phyloP scores from a whole-genome alignment of 53 echinoderm and acorn worm genomes.

The Mesocentrotus franciscanus region DNA sequence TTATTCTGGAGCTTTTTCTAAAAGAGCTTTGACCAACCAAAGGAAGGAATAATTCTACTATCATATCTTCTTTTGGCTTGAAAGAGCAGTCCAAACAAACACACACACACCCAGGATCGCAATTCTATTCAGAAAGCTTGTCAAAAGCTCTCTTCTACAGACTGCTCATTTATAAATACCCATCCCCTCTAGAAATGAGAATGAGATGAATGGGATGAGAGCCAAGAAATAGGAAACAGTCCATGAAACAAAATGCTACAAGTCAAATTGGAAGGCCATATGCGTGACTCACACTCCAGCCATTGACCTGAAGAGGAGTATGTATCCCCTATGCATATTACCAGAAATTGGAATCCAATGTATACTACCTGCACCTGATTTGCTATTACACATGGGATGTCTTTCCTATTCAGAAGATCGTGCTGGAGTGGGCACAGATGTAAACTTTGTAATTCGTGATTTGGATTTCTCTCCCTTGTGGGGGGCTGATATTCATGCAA shows the following conservation, averaged over 20 bases:
- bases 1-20: neutral
- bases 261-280: conserved; percentile 43
- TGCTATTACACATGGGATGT: neutral
- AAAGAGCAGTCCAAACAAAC: neutral
- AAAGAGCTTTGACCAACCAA: neutral
- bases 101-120: neutral
- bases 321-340: conserved; percentile 42
- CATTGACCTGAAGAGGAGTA: conserved; percentile 48
- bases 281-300: conserved; percentile 37
- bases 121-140: neutral
- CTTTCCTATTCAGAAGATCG: neutral
- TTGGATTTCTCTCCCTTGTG: neutral
- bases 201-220: conserved; percentile 6
- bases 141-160: neutral
- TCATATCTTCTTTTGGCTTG: neutral
- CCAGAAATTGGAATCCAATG: neutral
- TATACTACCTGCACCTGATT: conserved; percentile 34
- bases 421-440: conserved; percentile 33
- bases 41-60: no score
- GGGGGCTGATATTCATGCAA: conserved; percentile 5
- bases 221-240: neutral
- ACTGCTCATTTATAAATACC: conserved; percentile 23
- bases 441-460: conserved; percentile 38
- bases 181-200: neutral
- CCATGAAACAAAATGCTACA: conserved; percentile 24